phyloP scores from a whole-genome alignment of 2,797 vertebrate species.

The Platalea minor region DNA sequence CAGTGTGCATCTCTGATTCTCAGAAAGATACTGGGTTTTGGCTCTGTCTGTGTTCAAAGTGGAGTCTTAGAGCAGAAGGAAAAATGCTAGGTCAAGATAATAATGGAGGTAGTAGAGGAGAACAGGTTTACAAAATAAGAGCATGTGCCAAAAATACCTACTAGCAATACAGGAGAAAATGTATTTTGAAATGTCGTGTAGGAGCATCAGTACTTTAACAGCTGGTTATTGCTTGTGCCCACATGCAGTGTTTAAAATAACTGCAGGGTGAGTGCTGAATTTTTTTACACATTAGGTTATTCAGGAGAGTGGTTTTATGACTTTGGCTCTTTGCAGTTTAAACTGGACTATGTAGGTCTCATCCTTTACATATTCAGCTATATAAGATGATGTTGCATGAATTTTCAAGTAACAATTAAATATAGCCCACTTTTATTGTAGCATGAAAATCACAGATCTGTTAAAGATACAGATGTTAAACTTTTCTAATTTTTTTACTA shows the following conservation, averaged over 20 bases:
- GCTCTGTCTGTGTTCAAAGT: neutral
- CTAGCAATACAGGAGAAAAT: conserved; percentile 32
- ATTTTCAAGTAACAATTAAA: neutral
- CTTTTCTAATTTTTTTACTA: neutral
- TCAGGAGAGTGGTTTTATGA: conserved; percentile 1
- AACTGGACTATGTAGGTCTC: neutral
- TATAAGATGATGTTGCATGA: neutral
- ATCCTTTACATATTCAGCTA: neutral
- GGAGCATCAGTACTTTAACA: conserved; percentile 59
- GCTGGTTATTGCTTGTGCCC: conserved; percentile 62
- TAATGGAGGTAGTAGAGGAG: conserved; percentile 31
- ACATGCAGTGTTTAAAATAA: conserved; percentile 56
- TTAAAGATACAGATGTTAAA: neutral
- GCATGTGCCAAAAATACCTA: conserved; percentile 38
- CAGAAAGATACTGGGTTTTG: neutral
- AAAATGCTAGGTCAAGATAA: neutral
- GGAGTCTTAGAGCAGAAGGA: neutral
- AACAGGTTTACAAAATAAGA: conserved; percentile 32
- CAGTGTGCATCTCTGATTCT: neutral
- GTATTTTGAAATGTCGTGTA: conserved; percentile 52
- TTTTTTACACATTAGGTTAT: conserved; percentile 29
- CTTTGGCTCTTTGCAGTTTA: neutral
- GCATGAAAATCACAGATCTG: neutral
- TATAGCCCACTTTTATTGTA: neutral
- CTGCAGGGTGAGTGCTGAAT: conserved; percentile 6